A percentile compares a stretch with the other conserved stretches of the same genome.
Evolutionary conservation across 2,113 vertebrate species (phyloP).

Genomic region (Orthonyx spaldingii): DNA sequence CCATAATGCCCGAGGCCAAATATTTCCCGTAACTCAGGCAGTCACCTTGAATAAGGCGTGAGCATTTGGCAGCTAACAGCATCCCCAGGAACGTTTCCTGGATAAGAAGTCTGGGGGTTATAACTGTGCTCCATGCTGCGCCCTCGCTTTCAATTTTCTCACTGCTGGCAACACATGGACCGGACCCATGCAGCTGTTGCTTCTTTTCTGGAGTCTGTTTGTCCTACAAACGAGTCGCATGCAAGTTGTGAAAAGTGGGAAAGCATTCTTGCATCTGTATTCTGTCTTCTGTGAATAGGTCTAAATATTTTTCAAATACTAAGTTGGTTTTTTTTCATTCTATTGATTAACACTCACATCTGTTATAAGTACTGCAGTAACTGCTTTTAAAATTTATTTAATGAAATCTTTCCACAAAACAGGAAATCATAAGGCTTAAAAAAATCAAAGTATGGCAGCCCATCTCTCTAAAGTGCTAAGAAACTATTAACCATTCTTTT

Average conservation of each 20-base stretch:
- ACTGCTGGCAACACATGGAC: fast-evolving
- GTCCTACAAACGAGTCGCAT: fast-evolving
- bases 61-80: not conserved
- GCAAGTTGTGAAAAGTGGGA: not conserved
- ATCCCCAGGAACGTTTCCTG: not conserved
- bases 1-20: not conserved
- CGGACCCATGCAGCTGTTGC: fast-evolving
- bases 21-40: not conserved
- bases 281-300: not conserved
- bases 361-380: not conserved
- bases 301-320: not conserved
- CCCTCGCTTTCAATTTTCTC: not conserved
- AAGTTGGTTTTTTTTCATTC: not conserved
- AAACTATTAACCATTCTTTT: not conserved
- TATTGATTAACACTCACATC: not conserved
- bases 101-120: fast-evolving
- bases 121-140: fast-evolving
- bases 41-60: not conserved
- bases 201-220: not conserved
- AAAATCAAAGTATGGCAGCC: not conserved
- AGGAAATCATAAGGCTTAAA: not conserved
- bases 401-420: not conserved
- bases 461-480: not conserved
- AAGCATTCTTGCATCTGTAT: not conserved
- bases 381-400: not conserved